phyloP scores from a whole-genome alignment of 2,797 vertebrate genomes.

The Carduelis carduelis region DNA sequence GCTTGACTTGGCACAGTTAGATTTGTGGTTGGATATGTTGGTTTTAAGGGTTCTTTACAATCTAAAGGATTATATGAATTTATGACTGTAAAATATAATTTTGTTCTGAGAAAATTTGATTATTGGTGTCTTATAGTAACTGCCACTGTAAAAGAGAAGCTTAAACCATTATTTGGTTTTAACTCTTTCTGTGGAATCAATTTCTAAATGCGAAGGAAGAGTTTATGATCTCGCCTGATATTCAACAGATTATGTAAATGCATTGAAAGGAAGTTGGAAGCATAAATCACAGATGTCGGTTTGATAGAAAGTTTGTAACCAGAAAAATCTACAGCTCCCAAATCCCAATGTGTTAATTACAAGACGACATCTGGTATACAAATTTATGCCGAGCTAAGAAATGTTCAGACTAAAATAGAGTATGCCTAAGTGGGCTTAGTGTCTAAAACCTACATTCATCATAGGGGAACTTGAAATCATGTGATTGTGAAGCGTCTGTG shows the following conservation, averaged over 20 bases:
- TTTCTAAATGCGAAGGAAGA: constrained; percentile 62
- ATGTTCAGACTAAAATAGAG: constrained; percentile 72
- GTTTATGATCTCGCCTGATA: constrained; percentile 71
- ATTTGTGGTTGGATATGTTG: rapidly evolving
- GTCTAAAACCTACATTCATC: constrained; percentile 41
- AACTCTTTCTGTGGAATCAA: constrained; percentile 44
- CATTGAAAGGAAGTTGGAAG: constrained; percentile 75
- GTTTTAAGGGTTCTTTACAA: neutral
- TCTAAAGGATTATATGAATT: neutral
- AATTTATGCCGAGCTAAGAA: constrained; percentile 79
- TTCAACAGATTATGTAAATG: constrained; percentile 80
- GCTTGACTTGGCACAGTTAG: neutral
- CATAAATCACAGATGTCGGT: constrained; percentile 81
- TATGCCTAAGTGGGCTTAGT: constrained; percentile 64
- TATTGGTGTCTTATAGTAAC: neutral
- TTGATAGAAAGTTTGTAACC: constrained; percentile 79
- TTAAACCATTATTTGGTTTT: constrained; percentile 61
- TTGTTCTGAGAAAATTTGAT: constrained; percentile 25
- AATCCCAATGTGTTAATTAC: constrained; percentile 79
- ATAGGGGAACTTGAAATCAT: constrained; percentile 48
- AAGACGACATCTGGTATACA: constrained; percentile 79
- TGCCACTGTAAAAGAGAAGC: constrained; percentile 16
- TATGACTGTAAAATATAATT: neutral
- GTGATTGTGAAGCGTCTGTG: constrained; percentile 21
- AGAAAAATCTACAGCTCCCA: constrained; percentile 76